These are phyloP conservation scores for Luffia ferchaultella DNA, from an alignment of 2,888 invertebrate genomes.

Conservation along the genomic window DNA sequence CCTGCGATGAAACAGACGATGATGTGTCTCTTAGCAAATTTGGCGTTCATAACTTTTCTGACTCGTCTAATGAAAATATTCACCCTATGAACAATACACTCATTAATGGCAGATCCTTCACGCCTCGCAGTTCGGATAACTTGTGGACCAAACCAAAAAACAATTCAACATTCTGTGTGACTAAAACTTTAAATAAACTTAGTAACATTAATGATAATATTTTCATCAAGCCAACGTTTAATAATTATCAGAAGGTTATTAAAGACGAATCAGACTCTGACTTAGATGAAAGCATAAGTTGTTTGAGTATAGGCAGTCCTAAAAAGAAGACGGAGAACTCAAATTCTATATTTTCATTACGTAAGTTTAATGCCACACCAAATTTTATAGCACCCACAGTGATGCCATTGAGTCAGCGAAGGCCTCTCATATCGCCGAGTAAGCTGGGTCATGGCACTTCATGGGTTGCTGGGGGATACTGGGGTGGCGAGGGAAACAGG, in stretches of 20 bases:
- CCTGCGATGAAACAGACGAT: constrained; percentile 45
- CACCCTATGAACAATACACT: constrained; percentile 32
- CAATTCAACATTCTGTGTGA: constrained; percentile 49
- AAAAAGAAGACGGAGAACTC: constrained; percentile 38
- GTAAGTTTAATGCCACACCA: constrained; percentile 58
- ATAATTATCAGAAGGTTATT: constrained; percentile 42
- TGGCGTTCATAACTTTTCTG: constrained; percentile 45
- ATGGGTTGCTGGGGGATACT: constrained; percentile 75
- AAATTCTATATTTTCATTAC: constrained; percentile 55
- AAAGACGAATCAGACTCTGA: constrained; percentile 57
- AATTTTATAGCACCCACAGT: constrained; percentile 44
- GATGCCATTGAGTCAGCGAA: constrained; percentile 32
- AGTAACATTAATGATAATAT: constrained; percentile 39
- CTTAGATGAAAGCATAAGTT: constrained; percentile 62
- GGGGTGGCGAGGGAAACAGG: constrained; percentile 63
- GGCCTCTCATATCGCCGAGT: constrained; percentile 67
- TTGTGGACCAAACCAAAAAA: constrained; percentile 46
- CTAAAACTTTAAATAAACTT: constrained; percentile 34
- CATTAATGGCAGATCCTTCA: constrained; percentile 41
- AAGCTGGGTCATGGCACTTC: constrained; percentile 67
- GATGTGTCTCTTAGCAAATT: constrained; percentile 55
- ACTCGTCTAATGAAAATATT: constrained; percentile 42
- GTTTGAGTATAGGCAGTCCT: constrained; percentile 54
- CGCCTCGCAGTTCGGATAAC: constrained; percentile 33
- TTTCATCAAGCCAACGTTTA: constrained; percentile 48